phyloP scores from a whole-genome alignment of 2,113 vertebrate species.

The Dicerorhinus sumatrensis region DNA sequence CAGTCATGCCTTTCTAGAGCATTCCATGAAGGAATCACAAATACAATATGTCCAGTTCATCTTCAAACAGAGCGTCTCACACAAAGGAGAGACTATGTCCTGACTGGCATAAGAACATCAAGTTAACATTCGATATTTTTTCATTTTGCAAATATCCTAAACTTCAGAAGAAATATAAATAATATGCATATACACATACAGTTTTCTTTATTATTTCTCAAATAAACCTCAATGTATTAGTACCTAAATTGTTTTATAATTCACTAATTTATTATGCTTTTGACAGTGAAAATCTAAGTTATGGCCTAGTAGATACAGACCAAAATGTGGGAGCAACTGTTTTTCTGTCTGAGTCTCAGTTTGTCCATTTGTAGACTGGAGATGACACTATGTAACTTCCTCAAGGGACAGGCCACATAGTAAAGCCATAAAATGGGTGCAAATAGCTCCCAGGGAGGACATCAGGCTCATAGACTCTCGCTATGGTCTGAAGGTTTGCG shows the following conservation, averaged over 20 bases:
- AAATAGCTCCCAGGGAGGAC: neutral
- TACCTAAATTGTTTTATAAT: neutral
- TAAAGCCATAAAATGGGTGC: neutral
- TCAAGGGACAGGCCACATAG: neutral
- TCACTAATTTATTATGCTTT: conserved; percentile 19
- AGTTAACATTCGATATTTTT: neutral
- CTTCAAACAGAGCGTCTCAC: neutral
- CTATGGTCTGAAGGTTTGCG: neutral
- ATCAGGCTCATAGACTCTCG: too few relatives aligned
- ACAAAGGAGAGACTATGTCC: neutral
- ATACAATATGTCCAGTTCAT: neutral
- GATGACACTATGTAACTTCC: neutral
- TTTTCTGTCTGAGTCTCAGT: neutral
- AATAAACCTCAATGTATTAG: neutral
- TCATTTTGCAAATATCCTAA: conserved; percentile 29
- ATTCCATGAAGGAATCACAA: neutral
- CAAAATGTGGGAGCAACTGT: neutral
- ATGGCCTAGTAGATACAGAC: neutral
- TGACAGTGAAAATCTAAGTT: neutral
- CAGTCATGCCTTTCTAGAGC: neutral
- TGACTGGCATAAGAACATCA: neutral
- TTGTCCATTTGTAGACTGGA: neutral
- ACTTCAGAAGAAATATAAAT: conserved; percentile 10
- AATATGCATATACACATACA: neutral
- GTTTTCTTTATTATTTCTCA: neutral